phyloP scores from a whole-genome alignment of 2,113 vertebrate species.

The Platichthys flesus region DNA sequence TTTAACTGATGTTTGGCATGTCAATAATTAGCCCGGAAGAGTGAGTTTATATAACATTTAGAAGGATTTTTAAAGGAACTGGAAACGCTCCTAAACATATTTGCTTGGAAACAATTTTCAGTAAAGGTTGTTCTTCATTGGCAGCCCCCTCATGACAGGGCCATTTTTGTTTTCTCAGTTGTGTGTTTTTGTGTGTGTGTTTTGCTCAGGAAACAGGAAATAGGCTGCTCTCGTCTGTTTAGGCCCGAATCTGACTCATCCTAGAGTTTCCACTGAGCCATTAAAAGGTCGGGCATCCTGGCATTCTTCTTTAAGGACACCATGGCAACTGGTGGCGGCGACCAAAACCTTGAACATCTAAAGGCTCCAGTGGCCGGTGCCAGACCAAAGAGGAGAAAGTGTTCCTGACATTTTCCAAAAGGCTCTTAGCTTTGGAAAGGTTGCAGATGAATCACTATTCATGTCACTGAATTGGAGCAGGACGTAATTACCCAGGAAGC shows the following conservation, averaged over 20 bases:
- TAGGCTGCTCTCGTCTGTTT: constrained; percentile 69
- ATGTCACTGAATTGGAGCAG: background rate
- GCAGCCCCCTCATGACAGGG: constrained; percentile 31
- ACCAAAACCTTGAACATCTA: constrained; percentile 59
- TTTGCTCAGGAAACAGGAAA: constrained; percentile 80
- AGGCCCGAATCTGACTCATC: constrained; percentile 75
- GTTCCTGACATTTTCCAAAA: constrained; percentile 63
- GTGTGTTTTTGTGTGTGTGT: constrained; percentile 25
- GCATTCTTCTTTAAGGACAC: constrained; percentile 71
- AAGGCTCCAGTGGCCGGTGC: constrained; percentile 40
- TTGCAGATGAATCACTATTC: constrained; percentile 45
- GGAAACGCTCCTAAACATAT: background rate
- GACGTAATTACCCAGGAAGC: constrained; percentile 2
- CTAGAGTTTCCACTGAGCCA: constrained; percentile 69
- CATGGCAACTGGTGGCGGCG: constrained; percentile 60
- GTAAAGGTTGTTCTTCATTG: constrained; percentile 32
- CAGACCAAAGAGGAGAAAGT: constrained; percentile 57
- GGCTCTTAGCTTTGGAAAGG: constrained; percentile 40
- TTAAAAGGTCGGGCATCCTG: constrained; percentile 73
- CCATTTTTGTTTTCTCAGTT: constrained; percentile 45
- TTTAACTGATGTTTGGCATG: background rate
- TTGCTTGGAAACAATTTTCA: constrained; percentile 22
- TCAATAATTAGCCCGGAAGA: background rate
- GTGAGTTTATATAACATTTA: constrained; percentile 5
- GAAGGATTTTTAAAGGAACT: background rate